Evolutionary conservation across 1,140 invertebrate species (phyloP), one percentile per base, ranked within the genome.

Genomic region (Listronotus oregonensis): DNA sequence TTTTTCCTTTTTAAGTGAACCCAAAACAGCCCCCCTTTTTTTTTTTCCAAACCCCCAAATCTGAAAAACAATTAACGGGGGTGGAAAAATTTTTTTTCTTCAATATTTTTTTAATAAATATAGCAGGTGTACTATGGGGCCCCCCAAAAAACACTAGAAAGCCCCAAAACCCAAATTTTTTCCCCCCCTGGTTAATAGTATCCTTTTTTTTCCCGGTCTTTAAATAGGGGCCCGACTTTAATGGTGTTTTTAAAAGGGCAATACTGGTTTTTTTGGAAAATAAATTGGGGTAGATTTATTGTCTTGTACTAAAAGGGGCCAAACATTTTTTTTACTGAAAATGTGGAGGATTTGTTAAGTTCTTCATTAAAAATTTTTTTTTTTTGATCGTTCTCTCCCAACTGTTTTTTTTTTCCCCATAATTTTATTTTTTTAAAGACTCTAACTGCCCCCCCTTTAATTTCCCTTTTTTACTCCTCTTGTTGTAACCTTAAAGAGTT

Each of bases 101-200:
- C 72, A 17, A 84, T 63, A 78, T 86, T 65, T 81, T 76, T 1
- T 88, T 78, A 75, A 87, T 84, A 69, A 83, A 87, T 61, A 82
- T 80, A 3, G 86, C 84, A 80, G 87, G 73, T 84, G 84, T 59
- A 78, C 77, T 12, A 85, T 77, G 55, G 87, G 87, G 80, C 87
- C 86, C 21, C n/a, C 85, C 90, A 80, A 85, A 83, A 83, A 96
- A 96, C 42, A 87, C 87, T 61, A 96, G 81, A 80, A 88, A 96
- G 77, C 96, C 90, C 52, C 89, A n/a, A n/a, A n/a, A n/a, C 91
- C 49, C 94, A 93, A 86, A 96, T 96, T 80, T 95, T 95, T 14
- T 84, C 80, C 15, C 93, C 94, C 74, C 78, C 81, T 15, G 92
- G 92, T 42, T 96, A 75, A 75, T 86, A 92, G 80, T 88, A 89